phyloP scores from a whole-genome alignment of 2,888 invertebrate genomes.

The Zaprionus lineosus region DNA sequence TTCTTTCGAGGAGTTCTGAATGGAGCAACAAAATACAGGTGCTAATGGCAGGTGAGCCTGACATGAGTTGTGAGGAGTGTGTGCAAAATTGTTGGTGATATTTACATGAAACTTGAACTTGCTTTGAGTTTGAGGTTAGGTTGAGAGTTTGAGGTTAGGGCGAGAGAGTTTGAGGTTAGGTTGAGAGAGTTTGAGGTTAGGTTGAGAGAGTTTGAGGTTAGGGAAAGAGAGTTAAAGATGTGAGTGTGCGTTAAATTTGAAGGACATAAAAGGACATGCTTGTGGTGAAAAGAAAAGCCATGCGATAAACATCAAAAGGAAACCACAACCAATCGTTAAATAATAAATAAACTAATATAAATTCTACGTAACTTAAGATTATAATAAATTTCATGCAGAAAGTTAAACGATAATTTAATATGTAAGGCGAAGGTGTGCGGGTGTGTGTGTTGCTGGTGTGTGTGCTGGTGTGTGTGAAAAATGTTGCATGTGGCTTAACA shows the following conservation, averaged over 20 bases:
- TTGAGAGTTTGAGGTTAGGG: not conserved
- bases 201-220: too few species aligned
- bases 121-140: not conserved
- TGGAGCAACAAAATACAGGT: too few species aligned
- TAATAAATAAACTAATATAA: conserved; percentile 21
- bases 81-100: conserved; percentile 80
- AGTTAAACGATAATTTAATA: conserved; percentile 20
- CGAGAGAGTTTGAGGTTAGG: not conserved
- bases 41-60: conserved; percentile 40
- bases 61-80: conserved; percentile 33
- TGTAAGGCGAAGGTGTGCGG: conserved; percentile 10
- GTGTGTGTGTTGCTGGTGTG: conserved; percentile 10
- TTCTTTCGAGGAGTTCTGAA: conserved; percentile 33
- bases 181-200: not conserved
- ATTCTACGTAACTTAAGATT: conserved; percentile 25
- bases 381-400: conserved; percentile 33
- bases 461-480: too few species aligned
- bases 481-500: conserved; percentile 30
- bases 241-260: too few species aligned
- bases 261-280: conserved; percentile 11
- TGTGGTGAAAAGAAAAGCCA: conserved; percentile 46
- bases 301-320: conserved; percentile 38
- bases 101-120: conserved; percentile 62
- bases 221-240: conserved; percentile 4
- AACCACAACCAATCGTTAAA: conserved; percentile 17